Base-by-base conservation (phyloP, 2,797 vertebrate species). In the Astyanax mexicanus region DNA sequence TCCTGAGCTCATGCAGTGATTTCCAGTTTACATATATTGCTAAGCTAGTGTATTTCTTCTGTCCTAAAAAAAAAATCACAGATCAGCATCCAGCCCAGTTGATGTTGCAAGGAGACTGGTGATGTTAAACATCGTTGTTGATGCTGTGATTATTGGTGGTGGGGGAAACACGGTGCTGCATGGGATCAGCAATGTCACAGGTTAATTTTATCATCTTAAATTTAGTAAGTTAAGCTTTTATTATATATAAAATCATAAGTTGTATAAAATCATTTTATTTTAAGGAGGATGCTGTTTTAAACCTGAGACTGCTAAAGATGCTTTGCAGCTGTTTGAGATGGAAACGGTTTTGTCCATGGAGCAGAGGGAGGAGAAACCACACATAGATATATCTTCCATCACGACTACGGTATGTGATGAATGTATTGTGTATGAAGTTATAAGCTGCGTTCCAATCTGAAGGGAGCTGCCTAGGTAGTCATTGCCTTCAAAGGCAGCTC, bases 221-320 rank as follows among this genome's bases (percentile, higher is more conserved):
- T n/a, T n/a, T n/a, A n/a, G n/a, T n/a, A n/a, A n/a, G n/a, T n/a
- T n/a, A n/a, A n/a, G n/a, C n/a, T n/a, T n/a, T n/a, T n/a, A n/a
- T n/a, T n/a, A n/a, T n/a, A n/a, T n/a, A n/a, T n/a, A n/a, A n/a
- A n/a, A n/a, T n/a, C n/a, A n/a, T n/a, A n/a, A n/a, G n/a, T n/a
- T n/a, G n/a, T n/a, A n/a, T n/a, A n/a, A n/a, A n/a, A n/a, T n/a
- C n/a, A n/a, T n/a, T 11, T 45, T 68, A 12, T 52, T 5, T 84
- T 12, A 55, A 91, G 89, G 89, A 7, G 90, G 90, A 1, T 92
- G 87, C 72, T 91, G 90, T 83, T 92, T 92, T 80, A 92, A 89
- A 72, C 90, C 89, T 65, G 1, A 74, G 17, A 86, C 88, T 3
- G 81, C 78, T 54, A 89, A 81, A 86, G 82, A 84, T 0, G 87